phyloP scores from a whole-genome alignment of 2,888 invertebrate species.

The Campoplex capitator region DNA sequence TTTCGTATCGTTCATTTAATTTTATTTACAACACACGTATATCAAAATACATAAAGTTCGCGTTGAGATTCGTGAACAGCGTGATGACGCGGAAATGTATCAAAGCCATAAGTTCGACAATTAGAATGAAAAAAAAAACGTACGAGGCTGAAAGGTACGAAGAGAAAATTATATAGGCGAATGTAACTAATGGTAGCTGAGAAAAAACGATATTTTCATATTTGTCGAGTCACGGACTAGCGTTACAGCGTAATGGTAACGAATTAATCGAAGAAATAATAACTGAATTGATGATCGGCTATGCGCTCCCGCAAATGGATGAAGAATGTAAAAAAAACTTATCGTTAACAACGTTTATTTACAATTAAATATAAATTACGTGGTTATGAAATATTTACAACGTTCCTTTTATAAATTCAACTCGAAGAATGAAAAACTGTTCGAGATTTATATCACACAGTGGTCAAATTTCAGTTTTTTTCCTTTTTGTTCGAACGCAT shows the following conservation, averaged over 20 bases:
- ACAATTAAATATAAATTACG: conserved; percentile 49
- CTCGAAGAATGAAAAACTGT: not conserved
- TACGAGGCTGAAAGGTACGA: not conserved
- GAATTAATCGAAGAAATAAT: conserved; percentile 43
- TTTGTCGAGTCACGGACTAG: conserved; percentile 49
- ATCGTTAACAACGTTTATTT: conserved; percentile 53
- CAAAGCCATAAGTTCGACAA: conserved; percentile 12
- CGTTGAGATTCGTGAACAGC: conserved; percentile 18
- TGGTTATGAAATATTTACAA: conserved; percentile 52
- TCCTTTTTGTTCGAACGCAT: not conserved
- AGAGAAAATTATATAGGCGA: not conserved
- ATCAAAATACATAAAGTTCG: conserved; percentile 32
- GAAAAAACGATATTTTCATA: conserved; percentile 43
- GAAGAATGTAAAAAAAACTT: conserved; percentile 17
- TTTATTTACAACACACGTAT: conserved; percentile 56
- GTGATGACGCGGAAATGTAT: not conserved
- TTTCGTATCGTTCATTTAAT: conserved; percentile 17
- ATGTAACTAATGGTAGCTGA: conserved; percentile 25
- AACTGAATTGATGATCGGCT: not conserved
- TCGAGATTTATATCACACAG: conserved; percentile 44
- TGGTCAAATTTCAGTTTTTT: not conserved
- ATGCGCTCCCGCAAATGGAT: not conserved
- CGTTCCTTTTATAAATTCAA: conserved; percentile 24
- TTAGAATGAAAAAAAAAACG: conserved; percentile 5
- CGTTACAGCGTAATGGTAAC: conserved; percentile 37